Percentiles rank a stretch among this genome's conserved stretches.
phyloP scores from a whole-genome alignment of 2,888 invertebrate species.

The Andricus quercusramuli region DNA sequence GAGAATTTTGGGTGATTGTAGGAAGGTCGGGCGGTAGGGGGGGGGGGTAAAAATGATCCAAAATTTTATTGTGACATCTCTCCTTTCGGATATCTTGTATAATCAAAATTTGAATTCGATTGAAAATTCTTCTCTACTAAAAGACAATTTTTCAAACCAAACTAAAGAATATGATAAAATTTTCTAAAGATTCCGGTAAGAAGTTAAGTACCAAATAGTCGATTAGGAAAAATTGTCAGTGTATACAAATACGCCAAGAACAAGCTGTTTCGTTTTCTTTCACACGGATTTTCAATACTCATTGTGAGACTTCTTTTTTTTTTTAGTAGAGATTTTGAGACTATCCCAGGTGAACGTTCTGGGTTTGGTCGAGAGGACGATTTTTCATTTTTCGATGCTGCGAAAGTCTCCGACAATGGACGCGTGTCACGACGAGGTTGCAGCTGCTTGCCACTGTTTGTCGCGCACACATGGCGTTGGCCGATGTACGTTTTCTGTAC shows the following conservation, averaged over 20 bases:
- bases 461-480: slow-evolving; percentile 73
- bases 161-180: background rate
- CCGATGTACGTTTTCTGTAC: slow-evolving; percentile 54
- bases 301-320: slow-evolving; percentile 35
- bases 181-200: background rate
- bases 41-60: too few species aligned
- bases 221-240: slow-evolving; percentile 2
- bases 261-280: background rate
- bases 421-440: slow-evolving; percentile 76
- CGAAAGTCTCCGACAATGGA: slow-evolving; percentile 76
- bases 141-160: too few species aligned
- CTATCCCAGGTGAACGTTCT: slow-evolving; percentile 71
- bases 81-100: too few species aligned
- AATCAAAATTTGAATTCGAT: too few species aligned
- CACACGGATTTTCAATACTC: slow-evolving; percentile 31
- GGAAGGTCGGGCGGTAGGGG: too few species aligned
- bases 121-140: too few species aligned
- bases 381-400: slow-evolving; percentile 78
- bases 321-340: slow-evolving; percentile 57
- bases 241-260: background rate
- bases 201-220: background rate
- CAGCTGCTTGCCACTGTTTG: slow-evolving; percentile 76
- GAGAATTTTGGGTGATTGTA: too few species aligned
- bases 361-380: slow-evolving; percentile 63
- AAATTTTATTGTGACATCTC: too few species aligned